Percentiles rank a stretch among this genome's conserved stretches.
phyloP scores from a whole-genome alignment of 2,797 vertebrate genomes.

The Aotus griseimembra region DNA sequence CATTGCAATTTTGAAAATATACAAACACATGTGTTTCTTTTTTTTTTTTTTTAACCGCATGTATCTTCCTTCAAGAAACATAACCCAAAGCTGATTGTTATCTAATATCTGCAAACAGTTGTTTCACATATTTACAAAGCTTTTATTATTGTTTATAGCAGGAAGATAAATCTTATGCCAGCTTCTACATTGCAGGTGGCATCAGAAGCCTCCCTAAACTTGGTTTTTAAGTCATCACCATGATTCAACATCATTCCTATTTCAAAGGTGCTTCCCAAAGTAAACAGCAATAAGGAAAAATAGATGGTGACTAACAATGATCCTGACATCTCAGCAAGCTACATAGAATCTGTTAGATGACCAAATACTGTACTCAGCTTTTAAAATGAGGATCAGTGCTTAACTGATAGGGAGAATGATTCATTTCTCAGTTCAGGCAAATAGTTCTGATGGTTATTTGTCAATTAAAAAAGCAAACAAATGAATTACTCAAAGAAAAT shows the following conservation, averaged over 20 bases:
- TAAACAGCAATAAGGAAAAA: neutral
- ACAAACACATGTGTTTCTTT: neutral
- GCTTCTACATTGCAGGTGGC: neutral
- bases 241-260: neutral
- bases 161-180: neutral
- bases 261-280: neutral
- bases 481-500: neutral
- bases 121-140: neutral
- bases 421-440: neutral
- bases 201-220: neutral
- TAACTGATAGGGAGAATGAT: neutral
- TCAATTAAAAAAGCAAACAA: neutral
- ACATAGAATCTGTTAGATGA: neutral
- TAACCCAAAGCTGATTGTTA: neutral
- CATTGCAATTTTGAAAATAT: neutral
- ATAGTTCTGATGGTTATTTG: neutral
- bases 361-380: neutral
- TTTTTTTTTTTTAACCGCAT: too few relatives aligned
- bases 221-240: neutral
- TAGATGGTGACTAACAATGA: neutral
- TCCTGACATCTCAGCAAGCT: neutral
- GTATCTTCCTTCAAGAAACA: neutral
- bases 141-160: neutral
- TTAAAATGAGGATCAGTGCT: neutral
- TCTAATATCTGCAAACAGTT: neutral